phyloP scores from a whole-genome alignment of 2,888 invertebrate species.

The Globia sparganii region DNA sequence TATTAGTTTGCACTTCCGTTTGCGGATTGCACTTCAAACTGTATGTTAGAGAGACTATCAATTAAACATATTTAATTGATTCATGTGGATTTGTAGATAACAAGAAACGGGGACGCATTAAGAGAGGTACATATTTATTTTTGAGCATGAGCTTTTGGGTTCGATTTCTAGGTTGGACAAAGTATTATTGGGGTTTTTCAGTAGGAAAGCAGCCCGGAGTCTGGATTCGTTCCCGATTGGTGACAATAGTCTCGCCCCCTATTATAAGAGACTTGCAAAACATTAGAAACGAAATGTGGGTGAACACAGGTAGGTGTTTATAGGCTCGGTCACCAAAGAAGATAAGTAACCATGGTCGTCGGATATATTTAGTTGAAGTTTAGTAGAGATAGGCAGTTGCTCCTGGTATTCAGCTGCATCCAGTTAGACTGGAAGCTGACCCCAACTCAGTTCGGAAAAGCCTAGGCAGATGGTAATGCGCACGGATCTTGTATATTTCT shows the following conservation, averaged over 20 bases:
- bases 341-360: neutral
- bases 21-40: constrained; percentile 58
- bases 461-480: no score
- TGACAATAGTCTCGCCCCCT: no score
- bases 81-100: constrained; percentile 18
- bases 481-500: neutral
- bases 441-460: no score
- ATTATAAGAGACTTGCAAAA: neutral
- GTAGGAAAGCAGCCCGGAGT: no score
- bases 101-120: constrained; percentile 9
- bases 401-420: no score
- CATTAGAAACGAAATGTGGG: neutral
- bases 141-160: neutral
- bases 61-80: constrained; percentile 45
- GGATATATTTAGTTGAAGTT: neutral
- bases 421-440: no score
- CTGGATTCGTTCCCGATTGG: no score
- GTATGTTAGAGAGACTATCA: constrained; percentile 41
- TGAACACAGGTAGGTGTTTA: neutral
- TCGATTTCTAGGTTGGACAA: no score
- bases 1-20: constrained; percentile 62
- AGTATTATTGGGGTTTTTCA: neutral
- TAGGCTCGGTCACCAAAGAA: no score
- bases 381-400: no score
- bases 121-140: neutral